Evolutionary conservation across 2,113 vertebrate species (phyloP), one percentile per base, ranked within the genome.

Genomic region (Crypturellus undulatus): DNA sequence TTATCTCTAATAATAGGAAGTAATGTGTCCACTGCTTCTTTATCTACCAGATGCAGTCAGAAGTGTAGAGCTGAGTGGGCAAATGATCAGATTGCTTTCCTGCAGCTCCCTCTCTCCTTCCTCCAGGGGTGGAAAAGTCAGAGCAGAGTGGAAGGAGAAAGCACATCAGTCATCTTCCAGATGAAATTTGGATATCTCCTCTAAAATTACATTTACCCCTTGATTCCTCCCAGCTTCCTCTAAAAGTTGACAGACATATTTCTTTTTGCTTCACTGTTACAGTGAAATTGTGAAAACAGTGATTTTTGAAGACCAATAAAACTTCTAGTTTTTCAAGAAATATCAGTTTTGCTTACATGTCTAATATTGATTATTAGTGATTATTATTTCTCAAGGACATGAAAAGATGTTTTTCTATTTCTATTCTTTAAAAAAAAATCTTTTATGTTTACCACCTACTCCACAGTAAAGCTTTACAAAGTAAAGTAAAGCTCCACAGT

Each of bases 121-220:
- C 85, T 90, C 42, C 89, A 92, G 87, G 93, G 89, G 71, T 94
- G 81, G 94, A 87, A 72, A 87, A 93, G 67, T 76, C 87, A 73
- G 40, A 68, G 79, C 32, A 25, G 82, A 77, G 94, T 94, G 68
- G 94, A 90, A 94, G 68, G 71, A 32, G 38, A 89, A 91, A 75
- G 64, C 56, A 63, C 76, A 85, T 87, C 84, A 85, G 78, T 90
- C 89, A 88, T 77, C 49, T 77, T 85, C 68, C 45, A 90, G 64
- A 58, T 75, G 64, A 90, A 90, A 93, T 87, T 70, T 73, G 84
- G 79, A 91, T 96, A 95, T 79, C 22, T 19, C 49, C 87, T 91
- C 81, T 56, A 76, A 89, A 75, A 81, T 87, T 87, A 85, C 72
- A 42, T 60, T 79, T 94, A 72, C 87, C 43, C 20, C n/a, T 92